Evolutionary conservation across 2,888 invertebrate genomes (phyloP).

Genomic region (Agrilus biguttatus): DNA sequence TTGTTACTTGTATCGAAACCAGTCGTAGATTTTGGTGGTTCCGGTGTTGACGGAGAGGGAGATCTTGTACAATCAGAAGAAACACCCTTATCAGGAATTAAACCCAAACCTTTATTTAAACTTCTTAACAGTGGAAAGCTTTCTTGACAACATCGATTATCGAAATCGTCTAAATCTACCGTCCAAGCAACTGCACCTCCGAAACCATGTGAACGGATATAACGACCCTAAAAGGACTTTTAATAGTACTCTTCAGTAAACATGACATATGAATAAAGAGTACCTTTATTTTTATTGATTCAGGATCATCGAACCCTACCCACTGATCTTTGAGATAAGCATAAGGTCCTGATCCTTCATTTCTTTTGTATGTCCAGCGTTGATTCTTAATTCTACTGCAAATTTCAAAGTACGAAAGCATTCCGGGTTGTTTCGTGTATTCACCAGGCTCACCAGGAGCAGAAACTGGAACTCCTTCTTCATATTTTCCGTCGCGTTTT

Average conservation of each 20-base stretch:
- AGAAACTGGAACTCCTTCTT: constrained; percentile 47
- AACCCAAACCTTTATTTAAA: constrained; percentile 62
- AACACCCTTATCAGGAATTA: constrained; percentile 35
- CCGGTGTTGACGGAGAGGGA: constrained; percentile 56
- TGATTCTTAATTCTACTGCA: constrained; percentile 56
- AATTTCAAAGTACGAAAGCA: constrained; percentile 78
- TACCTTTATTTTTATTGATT: constrained; percentile 62
- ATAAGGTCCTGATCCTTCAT: constrained; percentile 52
- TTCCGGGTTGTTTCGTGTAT: constrained; percentile 72
- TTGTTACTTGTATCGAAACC: constrained; percentile 40
- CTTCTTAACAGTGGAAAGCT: constrained; percentile 63
- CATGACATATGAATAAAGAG: neutral
- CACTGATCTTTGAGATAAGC: constrained; percentile 70
- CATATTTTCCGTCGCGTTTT: constrained; percentile 23
- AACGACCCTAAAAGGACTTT: constrained; percentile 41
- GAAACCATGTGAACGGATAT: constrained; percentile 54
- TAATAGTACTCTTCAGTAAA: neutral
- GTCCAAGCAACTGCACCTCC: constrained; percentile 83
- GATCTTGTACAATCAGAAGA: constrained; percentile 55
- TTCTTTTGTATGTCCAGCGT: constrained; percentile 51
- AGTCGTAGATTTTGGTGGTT: constrained; percentile 60
- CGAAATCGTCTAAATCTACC: constrained; percentile 75
- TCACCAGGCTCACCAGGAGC: constrained; percentile 72
- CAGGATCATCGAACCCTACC: constrained; percentile 78
- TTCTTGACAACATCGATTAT: constrained; percentile 69